Evolutionary conservation across 2,797 vertebrate genomes (phyloP), one percentile per base, ranked within the genome.

Genomic region (Thunnus albacares): DNA sequence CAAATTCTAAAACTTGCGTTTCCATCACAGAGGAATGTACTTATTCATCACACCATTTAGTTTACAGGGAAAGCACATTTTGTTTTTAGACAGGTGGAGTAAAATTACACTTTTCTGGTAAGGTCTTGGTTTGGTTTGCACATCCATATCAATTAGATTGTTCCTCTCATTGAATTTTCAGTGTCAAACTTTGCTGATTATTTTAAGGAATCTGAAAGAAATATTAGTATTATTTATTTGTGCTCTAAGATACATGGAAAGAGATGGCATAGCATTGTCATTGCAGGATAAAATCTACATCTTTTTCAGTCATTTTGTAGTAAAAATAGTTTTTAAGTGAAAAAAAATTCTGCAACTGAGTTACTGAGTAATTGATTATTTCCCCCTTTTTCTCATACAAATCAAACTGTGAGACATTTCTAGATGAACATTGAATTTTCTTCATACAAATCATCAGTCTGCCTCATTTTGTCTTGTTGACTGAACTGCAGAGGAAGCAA

Each of bases 21-120:
- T 5, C 78, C 22, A n/a, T 60, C 56, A 30, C 35, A 51, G 47
- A 53, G 52, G 65, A 49, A 71, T 17, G 18, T 47, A 64, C 22
- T 45, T 47, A 22, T 53, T 67, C 4, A 61, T 17, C 45, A 49
- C 17, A 49, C 6, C 6, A 52, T 30, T 33, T 3, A 22, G 20
- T 51, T 64, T 45, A 26, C 3, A 38, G n/a, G 60, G 9, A 56
- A 52, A 58, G 45, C 11, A 35, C 4, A 28, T 68, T 64, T n/a
- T 26, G 5, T 45, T 52, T 60, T 71, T 45, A 64, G 11, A 49
- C 38, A 62, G 2, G 9, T 20, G 1, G 17, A n/a, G 11, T 53
- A 2, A 35, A 61, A 52, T 55, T n/a, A 52, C 24, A 43, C 9
- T 24, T 47, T 59, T 28, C 56, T 56, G 6, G 24, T 2, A 53